Base-by-base conservation (phyloP, 2,113 vertebrate genomes). In the Phyllopteryx taeniolatus region DNA sequence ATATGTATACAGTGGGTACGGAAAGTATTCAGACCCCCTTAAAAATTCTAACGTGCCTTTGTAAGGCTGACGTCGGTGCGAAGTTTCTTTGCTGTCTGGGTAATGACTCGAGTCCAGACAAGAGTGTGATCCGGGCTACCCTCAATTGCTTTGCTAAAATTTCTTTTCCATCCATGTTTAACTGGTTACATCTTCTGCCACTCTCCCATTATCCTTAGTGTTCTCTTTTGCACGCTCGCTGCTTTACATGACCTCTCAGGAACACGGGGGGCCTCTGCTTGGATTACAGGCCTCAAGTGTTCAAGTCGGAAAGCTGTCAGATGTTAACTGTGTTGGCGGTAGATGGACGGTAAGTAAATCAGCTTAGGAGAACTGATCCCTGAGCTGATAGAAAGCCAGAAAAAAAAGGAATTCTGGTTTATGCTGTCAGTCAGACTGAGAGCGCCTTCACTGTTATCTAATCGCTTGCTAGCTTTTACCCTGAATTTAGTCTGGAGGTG, bases 401-500 rank as follows among this genome's bases (percentile, higher is more conserved):
- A 88, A 86, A 88, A 86, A 85, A 80, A 86, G 81, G 74, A 82
- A 60, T 75, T 79, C 54, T 73, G 83, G 81, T 85, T 81, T 78
- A 86, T 86, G 63, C 77, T 69, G 54, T 75, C 44, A 53, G 44
- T 42, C 70, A 66, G 63, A 59, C 70, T 77, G 47, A 44, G 49
- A 70, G 66, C 46, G 20, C 53, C 49, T 77, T 75, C 64, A 22
- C 67, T 13, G 0, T 63, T 71, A 53, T 76, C 69, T 89, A 77
- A 84, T 87, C 86, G 71, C 47, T n/a, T 42, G 59, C 39, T 10
- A 2, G 49, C 66, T 13, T 27, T 83, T 81, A 81, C 77, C 69
- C 66, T 14, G 71, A 62, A 61, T 71, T 61, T 71, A 44, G 74
- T 84, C 76, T 80, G 78, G 79, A 87, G 77, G 81, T 81, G 83